Evolutionary conservation across 2,113 vertebrate species (phyloP), one percentile per base, ranked within the genome.

Genomic region (Hiodon alosoides): DNA sequence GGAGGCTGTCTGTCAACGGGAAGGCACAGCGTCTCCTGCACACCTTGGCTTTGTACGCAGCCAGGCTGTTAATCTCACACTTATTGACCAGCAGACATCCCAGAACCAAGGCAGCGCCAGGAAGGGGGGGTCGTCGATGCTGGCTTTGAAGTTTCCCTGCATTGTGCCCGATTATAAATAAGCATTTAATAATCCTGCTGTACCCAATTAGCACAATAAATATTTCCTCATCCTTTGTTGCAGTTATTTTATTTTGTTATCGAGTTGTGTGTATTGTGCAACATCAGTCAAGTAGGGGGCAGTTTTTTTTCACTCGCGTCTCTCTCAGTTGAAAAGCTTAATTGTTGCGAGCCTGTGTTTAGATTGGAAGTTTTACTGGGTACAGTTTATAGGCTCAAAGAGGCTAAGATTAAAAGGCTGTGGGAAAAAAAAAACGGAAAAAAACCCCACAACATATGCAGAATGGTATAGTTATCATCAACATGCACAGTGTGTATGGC

Each of bases 1-100:
- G 72, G 78, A 70, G 75, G 77, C 58, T 67, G 60, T 60, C 71
- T 48, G 14, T 71, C 72, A 58, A 58, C 55, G 46, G 67, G 70
- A 67, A 48, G 69, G 54, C 60, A 59, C 50, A 58, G 58, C 62
- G 14, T 66, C 62, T 70, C 13, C 17, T 66, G 52, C 52, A 17
- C 48, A 51, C 74, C 14, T 67, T 53, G 17, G 66, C 73, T 57
- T 52, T 70, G 58, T 58, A 9, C 55, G 48, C 9, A 50, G 58
- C 58, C 50, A 55, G 74, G 57, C 67, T 51, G 67, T 54, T 67
- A 67, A 78, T 67, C 65, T 77, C 69, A 62, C 31, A 60, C 67
- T 62, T 53, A 70, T 50, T 70, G 67, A 76, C 58, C 59, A 61
- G 10, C 57, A 69, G 67, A 48, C 58, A 64, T n/a, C 52, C 72